A percentile compares a stretch with the other conserved stretches of the same genome.
Conservation (phyloP, 30 jellyfish, hydroid and myxozoan species). For the Hydractinia echinata region DNA sequence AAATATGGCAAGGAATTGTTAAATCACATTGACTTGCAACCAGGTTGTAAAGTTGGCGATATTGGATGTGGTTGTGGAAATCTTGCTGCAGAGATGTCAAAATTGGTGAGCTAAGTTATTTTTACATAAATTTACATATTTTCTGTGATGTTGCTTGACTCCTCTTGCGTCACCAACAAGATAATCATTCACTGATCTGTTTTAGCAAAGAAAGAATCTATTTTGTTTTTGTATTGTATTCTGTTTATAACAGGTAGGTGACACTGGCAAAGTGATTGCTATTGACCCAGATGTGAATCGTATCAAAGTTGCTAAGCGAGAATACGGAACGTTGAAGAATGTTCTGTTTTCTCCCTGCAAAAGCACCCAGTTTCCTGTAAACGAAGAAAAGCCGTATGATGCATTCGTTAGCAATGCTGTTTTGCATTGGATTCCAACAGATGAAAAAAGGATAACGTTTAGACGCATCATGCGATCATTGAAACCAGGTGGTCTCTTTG, state of each 20-base stretch:
- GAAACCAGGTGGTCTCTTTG: constrained; percentile 58
- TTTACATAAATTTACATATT: background rate
- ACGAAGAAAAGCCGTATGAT: constrained; percentile 35
- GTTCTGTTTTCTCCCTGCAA: constrained; percentile 38
- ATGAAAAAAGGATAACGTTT: constrained; percentile 41
- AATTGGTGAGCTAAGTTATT: background rate
- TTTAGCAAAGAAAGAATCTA: background rate
- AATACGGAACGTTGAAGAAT: constrained; percentile 9
- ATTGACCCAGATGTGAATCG: constrained; percentile 62
- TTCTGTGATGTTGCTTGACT: background rate
- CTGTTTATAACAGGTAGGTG: constrained; percentile 34
- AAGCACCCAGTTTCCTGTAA: constrained; percentile 36
- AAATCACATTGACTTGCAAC: constrained; percentile 16
- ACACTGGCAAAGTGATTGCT: constrained; percentile 43
- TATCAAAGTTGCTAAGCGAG: constrained; percentile 36
- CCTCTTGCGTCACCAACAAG: no score
- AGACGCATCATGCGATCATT: constrained; percentile 30
- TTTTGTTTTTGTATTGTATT: background rate
- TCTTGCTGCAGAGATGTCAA: constrained; percentile 43
- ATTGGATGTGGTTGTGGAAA: constrained; percentile 79
- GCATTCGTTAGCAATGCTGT: constrained; percentile 39
- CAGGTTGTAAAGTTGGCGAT: constrained; percentile 37
- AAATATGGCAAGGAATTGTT: constrained; percentile 40
- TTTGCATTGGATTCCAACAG: constrained; percentile 68
- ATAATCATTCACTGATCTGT: background rate